These are phyloP conservation scores for Zelostemma sp. DNA, from an alignment of 1,140 invertebrate genomes.

Conservation along the genomic window DNA sequence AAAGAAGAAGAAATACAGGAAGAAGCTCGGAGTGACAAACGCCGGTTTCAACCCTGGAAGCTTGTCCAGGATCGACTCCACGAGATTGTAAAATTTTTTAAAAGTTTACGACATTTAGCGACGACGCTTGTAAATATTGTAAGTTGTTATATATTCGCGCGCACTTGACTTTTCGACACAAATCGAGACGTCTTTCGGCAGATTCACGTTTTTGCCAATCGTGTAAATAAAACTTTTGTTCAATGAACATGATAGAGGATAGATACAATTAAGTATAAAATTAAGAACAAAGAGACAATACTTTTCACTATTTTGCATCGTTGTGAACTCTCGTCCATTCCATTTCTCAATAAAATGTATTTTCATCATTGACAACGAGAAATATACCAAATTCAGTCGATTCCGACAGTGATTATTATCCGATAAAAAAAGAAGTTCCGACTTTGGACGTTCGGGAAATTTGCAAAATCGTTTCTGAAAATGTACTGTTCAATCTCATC, in stretches of 20 bases:
- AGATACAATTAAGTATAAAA: too few relatives aligned
- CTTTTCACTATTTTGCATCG: not conserved
- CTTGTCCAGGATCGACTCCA: conserved; percentile 63
- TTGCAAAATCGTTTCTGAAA: too few relatives aligned
- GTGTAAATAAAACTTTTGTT: conserved; percentile 6
- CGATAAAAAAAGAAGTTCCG: too few relatives aligned
- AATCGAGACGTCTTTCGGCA: not conserved
- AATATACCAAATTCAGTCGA: too few relatives aligned
- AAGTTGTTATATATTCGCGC: conserved; percentile 25
- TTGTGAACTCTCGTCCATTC: not conserved
- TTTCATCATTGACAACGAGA: too few relatives aligned
- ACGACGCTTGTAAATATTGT: conserved; percentile 60
- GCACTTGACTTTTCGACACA: conserved; percentile 8
- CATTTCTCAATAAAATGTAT: not conserved
- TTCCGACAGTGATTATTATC: too few relatives aligned
- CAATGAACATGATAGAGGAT: not conserved
- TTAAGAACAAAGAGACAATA: conserved; percentile 1
- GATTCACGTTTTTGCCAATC: not conserved
- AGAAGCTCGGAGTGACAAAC: conserved; percentile 60
- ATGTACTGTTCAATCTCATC: too few relatives aligned
- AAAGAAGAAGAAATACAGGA: conserved; percentile 60
- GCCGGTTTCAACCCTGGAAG: conserved; percentile 63
- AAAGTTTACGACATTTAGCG: too few relatives aligned
- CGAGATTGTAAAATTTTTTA: conserved; percentile 75
- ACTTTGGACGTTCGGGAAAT: too few relatives aligned